Percentiles rank a stretch among this genome's conserved stretches.
Conservation (phyloP, 1,140 invertebrate genomes). For the Campoletis sonorensis region DNA sequence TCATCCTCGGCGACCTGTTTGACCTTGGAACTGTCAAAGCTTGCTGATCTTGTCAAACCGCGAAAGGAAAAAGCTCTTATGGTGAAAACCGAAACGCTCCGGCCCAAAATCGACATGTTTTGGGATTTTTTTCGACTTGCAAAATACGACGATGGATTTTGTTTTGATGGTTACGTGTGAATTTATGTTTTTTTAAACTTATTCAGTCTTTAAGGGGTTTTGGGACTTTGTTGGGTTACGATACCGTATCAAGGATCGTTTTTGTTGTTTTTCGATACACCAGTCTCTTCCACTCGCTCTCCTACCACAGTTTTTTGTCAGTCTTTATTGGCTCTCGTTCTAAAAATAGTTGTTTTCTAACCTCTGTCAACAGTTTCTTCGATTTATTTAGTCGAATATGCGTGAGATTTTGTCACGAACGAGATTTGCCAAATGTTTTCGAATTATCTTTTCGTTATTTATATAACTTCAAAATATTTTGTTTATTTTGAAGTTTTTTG, state of each 20-base stretch:
- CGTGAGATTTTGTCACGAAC: no score
- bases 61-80: constrained; percentile 22
- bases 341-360: no score
- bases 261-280: constrained; percentile 26
- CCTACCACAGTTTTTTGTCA: constrained; percentile 28
- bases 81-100: constrained; percentile 44
- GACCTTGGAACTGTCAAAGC: constrained; percentile 26
- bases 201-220: no score
- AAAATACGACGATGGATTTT: background rate
- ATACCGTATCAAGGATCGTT: constrained; percentile 24
- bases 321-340: constrained; percentile 6
- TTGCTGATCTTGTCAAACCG: constrained; percentile 35
- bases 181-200: no score
- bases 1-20: constrained; percentile 69
- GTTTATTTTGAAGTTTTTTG: no score
- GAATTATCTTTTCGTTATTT: no score
- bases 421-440: no score
- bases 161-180: no score
- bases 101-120: constrained; percentile 64
- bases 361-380: no score
- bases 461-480: no score
- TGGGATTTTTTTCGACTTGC: background rate
- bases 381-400: no score
- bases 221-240: constrained; percentile 6
- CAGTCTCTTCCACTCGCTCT: background rate